phyloP scores from a whole-genome alignment of 2,113 vertebrate genomes.

The Apus apus region DNA sequence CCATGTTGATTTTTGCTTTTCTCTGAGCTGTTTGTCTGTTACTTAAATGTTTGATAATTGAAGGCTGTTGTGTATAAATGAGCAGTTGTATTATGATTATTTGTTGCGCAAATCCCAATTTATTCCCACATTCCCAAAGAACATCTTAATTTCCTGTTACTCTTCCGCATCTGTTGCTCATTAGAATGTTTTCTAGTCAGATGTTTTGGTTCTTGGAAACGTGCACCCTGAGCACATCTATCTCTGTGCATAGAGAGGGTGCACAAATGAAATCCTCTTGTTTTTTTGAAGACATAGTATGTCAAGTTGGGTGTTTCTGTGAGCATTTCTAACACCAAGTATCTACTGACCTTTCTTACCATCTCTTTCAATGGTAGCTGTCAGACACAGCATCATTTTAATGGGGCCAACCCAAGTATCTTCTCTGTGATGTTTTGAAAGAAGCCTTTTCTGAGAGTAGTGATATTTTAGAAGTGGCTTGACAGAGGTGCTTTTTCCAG shows the following conservation, averaged over 20 bases:
- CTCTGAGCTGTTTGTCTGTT: not conserved
- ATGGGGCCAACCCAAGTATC: not conserved
- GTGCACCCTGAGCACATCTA: not conserved
- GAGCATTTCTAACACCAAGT: not conserved
- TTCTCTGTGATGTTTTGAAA: not conserved
- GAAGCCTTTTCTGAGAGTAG: not conserved
- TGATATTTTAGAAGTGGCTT: not conserved
- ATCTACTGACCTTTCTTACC: not conserved
- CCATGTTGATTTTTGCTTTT: not conserved
- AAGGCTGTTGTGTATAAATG: not conserved
- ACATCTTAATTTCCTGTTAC: not conserved
- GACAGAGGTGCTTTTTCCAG: not conserved
- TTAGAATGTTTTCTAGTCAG: constrained; percentile 11
- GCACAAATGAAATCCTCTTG: not conserved
- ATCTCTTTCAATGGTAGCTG: not conserved
- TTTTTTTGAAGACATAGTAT: not conserved
- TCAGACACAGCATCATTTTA: not conserved
- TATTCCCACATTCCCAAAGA: not conserved
- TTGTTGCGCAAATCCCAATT: not conserved
- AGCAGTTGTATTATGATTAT: not conserved
- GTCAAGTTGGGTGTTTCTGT: not conserved
- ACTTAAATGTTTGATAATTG: not conserved
- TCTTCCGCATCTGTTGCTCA: not conserved
- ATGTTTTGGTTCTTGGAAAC: not conserved
- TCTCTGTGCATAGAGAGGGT: not conserved